phyloP scores from a whole-genome alignment of 2,113 vertebrate species.

The Hemiscyllium ocellatum region DNA sequence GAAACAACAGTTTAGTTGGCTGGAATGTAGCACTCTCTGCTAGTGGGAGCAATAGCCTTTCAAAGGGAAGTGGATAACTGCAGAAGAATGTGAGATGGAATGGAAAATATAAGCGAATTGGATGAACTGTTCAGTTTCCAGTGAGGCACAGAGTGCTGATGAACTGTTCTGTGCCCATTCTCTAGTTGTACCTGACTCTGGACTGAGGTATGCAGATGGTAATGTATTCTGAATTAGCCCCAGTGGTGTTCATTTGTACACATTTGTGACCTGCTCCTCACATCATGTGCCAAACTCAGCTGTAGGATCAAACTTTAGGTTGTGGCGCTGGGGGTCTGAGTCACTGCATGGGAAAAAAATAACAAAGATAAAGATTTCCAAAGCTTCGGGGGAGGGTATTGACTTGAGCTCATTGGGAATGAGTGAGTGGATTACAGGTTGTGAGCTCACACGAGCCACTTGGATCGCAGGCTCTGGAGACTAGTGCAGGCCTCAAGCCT shows the following conservation, averaged over 20 bases:
- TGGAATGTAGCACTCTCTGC: neutral
- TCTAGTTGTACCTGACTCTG: neutral
- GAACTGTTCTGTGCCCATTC: neutral
- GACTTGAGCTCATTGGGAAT: neutral
- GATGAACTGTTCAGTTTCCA: neutral
- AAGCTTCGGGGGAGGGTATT: neutral
- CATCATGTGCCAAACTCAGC: neutral
- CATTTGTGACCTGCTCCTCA: neutral
- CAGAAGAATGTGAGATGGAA: neutral
- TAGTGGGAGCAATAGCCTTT: neutral
- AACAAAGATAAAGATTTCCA: neutral
- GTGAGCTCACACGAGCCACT: neutral
- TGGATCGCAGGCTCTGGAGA: neutral
- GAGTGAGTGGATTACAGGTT: neutral
- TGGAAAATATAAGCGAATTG: neutral
- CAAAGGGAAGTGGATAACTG: neutral
- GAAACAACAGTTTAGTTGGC: neutral
- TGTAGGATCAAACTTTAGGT: neutral
- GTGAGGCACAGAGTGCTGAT: neutral
- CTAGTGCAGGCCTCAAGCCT: neutral
- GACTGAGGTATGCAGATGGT: neutral
- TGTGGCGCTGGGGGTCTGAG: neutral
- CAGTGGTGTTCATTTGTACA: neutral
- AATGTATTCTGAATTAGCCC: neutral
- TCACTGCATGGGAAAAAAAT: neutral